Conservation (phyloP, 2,888 invertebrate genomes). For the Oasisia sp. region DNA sequence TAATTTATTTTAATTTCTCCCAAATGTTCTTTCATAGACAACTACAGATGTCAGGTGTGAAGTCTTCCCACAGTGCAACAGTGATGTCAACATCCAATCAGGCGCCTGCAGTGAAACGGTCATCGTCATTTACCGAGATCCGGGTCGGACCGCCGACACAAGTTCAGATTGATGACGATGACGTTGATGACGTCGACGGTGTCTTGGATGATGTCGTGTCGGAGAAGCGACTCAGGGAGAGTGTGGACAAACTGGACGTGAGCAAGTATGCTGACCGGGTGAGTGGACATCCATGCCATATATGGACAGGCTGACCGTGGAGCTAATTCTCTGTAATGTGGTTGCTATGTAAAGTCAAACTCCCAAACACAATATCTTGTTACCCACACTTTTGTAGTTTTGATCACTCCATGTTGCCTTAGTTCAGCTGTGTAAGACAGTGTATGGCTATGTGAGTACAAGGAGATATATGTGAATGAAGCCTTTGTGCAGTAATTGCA, state of each 20-base stretch:
- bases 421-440: no score
- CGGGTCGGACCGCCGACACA: not conserved
- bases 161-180: not conserved
- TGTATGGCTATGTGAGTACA: no score
- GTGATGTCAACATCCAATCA: not conserved
- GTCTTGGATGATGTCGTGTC: not conserved
- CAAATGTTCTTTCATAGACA: not conserved
- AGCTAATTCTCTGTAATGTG: not conserved
- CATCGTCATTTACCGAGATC: not conserved
- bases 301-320: not conserved
- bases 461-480: no score
- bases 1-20: not conserved
- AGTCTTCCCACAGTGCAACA: conserved; percentile 9
- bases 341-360: no score
- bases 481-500: no score
- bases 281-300: not conserved
- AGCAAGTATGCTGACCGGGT: conserved; percentile 5
- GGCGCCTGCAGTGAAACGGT: not conserved
- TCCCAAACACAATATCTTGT: no score
- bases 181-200: not conserved
- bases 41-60: not conserved
- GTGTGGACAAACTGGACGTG: not conserved
- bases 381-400: no score
- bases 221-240: not conserved
- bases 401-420: no score